A percentile compares a stretch with the other conserved stretches of the same genome.
Evolutionary conservation across 2,113 vertebrate species (phyloP).

Genomic region (Laticauda laticaudata): DNA sequence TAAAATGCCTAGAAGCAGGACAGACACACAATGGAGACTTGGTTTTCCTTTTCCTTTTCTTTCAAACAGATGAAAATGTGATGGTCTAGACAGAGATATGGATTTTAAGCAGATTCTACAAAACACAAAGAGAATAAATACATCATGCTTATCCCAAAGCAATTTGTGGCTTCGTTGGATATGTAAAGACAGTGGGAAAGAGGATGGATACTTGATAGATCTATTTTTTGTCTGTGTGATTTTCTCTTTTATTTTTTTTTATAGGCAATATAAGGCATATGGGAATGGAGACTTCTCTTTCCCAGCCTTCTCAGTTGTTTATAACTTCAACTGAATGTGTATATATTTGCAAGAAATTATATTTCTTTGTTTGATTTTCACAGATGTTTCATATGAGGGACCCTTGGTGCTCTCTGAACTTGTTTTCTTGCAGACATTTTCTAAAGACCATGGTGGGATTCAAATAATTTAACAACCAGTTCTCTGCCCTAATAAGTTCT

Average conservation of each 20-base stretch:
- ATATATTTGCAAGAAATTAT: background rate
- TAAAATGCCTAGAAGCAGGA: slow-evolving; percentile 5
- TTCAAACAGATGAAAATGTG: slow-evolving; percentile 34
- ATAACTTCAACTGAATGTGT: background rate
- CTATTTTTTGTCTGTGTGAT: background rate
- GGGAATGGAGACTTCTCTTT: too few species aligned
- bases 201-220: background rate
- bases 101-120: slow-evolving; percentile 38
- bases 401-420: too few species aligned
- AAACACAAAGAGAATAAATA: slow-evolving; percentile 36
- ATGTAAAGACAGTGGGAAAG: background rate
- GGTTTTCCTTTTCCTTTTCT: background rate
- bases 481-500: too few species aligned
- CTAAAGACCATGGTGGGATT: background rate
- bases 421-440: too few species aligned
- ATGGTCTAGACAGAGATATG: slow-evolving; percentile 24
- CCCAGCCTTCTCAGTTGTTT: background rate
- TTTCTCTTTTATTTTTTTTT: background rate
- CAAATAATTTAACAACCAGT: too few species aligned
- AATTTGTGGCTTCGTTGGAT: background rate
- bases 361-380: background rate
- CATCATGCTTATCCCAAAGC: slow-evolving; percentile 35
- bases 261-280: background rate
- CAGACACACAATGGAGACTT: slow-evolving; percentile 2
- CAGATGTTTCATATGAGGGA: background rate